Percentiles rank a stretch among this genome's conserved stretches.
These are phyloP conservation scores for Onychorhynchus coronatus DNA, from an alignment of 2,113 vertebrate species.

Conservation along the genomic window DNA sequence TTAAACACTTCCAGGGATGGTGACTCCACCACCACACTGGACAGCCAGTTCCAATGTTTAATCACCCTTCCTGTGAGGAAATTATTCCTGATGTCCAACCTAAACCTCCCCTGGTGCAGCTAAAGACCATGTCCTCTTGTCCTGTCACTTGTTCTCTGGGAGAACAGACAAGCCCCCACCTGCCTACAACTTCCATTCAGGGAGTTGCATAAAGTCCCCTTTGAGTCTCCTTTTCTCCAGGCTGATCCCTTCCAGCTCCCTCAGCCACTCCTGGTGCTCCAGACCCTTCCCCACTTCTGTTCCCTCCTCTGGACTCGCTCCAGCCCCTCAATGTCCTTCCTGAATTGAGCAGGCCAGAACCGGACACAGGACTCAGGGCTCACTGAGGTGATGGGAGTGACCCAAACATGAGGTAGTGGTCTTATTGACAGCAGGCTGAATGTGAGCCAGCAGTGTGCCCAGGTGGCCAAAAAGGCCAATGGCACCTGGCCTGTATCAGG, in stretches of 20 bases:
- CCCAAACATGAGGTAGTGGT: too few relatives aligned
- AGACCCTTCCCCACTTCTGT: neutral
- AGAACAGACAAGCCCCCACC: neutral
- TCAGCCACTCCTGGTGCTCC: neutral
- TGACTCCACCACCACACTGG: neutral
- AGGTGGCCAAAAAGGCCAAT: too few relatives aligned
- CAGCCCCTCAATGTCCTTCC: neutral
- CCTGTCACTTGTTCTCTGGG: neutral
- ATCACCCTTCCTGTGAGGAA: neutral
- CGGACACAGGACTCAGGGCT: fast-evolving
- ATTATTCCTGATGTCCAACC: neutral
- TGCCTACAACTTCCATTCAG: too few relatives aligned
- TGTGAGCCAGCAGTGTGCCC: too few relatives aligned
- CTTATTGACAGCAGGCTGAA: too few relatives aligned
- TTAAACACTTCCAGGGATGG: too few relatives aligned
- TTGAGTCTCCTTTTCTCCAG: neutral
- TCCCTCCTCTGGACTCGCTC: neutral
- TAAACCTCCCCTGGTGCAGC: neutral
- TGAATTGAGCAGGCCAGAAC: fast-evolving
- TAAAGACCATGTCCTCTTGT: neutral
- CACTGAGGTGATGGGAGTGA: neutral
- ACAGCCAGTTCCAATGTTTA: neutral
- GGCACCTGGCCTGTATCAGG: too few relatives aligned
- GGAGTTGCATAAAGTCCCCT: too few relatives aligned
- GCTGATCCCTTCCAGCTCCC: neutral